These are phyloP conservation scores for Pangasius djambal DNA, from an alignment of 2,797 vertebrate genomes.

Conservation along the genomic window DNA sequence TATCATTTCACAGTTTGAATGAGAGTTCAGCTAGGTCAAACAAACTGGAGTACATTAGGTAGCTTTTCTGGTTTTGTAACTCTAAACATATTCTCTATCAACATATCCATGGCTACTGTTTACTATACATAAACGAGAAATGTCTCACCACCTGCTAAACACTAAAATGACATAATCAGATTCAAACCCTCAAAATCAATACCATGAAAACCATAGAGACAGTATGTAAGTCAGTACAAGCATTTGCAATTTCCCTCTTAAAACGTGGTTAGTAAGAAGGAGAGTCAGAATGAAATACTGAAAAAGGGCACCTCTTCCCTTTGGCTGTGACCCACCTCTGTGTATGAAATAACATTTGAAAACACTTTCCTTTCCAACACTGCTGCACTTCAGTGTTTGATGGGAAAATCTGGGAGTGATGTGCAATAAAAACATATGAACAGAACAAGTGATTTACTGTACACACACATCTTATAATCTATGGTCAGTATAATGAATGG, in stretches of 20 bases:
- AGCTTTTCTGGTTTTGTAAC: conserved; percentile 1
- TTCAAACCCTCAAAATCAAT: neutral
- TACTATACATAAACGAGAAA: neutral
- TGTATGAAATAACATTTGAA: conserved; percentile 12
- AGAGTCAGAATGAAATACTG: conserved; percentile 21
- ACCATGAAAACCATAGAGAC: neutral
- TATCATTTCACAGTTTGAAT: neutral
- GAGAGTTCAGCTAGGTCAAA: neutral
- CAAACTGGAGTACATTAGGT: neutral
- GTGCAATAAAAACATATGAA: neutral
- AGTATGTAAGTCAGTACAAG: neutral
- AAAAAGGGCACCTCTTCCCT: neutral
- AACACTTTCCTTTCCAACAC: conserved; percentile 3
- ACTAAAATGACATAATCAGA: neutral
- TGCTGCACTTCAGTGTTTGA: neutral
- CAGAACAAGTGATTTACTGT: neutral
- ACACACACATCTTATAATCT: neutral
- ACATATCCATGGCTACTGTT: conserved; percentile 3
- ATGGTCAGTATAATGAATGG: neutral
- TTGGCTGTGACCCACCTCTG: neutral
- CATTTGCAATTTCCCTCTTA: neutral
- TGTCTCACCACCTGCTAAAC: neutral
- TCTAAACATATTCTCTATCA: neutral
- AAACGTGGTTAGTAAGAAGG: neutral
- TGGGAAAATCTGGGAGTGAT: neutral